A percentile compares a stretch with the other conserved stretches of the same genome.
phyloP scores from a whole-genome alignment of 2,113 vertebrate species.

The Cyprinodon brontotheroides region DNA sequence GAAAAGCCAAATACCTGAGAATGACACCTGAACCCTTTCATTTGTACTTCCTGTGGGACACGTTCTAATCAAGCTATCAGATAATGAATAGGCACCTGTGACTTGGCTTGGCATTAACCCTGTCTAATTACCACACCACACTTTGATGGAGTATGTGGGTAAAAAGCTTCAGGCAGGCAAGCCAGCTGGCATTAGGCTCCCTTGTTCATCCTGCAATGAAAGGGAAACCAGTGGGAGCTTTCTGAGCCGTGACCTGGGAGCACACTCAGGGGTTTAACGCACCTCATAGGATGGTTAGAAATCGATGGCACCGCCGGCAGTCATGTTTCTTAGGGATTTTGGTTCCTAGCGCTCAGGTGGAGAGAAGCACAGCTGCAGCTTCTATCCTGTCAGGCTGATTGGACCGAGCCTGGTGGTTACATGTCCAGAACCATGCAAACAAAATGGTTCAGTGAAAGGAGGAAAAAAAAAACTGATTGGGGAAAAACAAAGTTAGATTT shows the following conservation, averaged over 20 bases:
- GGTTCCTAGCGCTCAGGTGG: constrained; percentile 10
- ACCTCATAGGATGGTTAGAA: constrained; percentile 26
- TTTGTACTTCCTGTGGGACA: constrained; percentile 19
- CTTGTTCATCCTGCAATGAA: constrained; percentile 45
- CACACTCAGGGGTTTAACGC: constrained; percentile 14
- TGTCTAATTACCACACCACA: constrained; percentile 59
- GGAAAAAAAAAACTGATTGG: background rate
- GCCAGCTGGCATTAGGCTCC: constrained; percentile 50
- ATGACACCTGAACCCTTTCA: constrained; percentile 7
- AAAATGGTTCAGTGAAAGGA: background rate
- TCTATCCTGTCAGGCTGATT: constrained; percentile 2
- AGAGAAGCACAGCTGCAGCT: constrained; percentile 9
- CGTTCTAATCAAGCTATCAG: constrained; percentile 40
- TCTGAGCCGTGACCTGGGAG: constrained; percentile 52
- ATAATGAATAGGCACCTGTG: constrained; percentile 59
- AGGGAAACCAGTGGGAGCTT: constrained; percentile 38
- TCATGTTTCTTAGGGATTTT: constrained; percentile 23
- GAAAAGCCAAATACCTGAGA: background rate
- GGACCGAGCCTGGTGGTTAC: background rate
- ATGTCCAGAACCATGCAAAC: background rate
- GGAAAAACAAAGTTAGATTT: constrained; percentile 20
- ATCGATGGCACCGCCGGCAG: constrained; percentile 47
- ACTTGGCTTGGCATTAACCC: constrained; percentile 51
- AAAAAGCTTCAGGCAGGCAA: constrained; percentile 43
- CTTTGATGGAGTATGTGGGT: constrained; percentile 60